Conservation (phyloP, 2,888 invertebrate species). For the Villa cingulata region DNA sequence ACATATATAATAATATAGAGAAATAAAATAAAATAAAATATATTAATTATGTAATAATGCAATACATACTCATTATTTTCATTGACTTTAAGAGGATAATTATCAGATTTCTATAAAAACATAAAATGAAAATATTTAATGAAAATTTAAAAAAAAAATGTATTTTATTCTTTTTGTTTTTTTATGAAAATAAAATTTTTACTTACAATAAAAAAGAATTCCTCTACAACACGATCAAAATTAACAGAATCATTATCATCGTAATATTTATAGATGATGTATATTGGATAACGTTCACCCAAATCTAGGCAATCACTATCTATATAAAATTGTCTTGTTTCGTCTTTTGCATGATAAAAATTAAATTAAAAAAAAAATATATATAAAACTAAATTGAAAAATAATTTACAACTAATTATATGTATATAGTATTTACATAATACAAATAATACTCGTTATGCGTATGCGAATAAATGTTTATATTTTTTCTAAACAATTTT, state of each 20-base stretch:
- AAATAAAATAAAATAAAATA: too few relatives aligned
- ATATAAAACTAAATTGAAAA: too few relatives aligned
- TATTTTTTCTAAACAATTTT: too few relatives aligned
- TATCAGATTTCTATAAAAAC: not conserved
- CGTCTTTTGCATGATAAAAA: not conserved
- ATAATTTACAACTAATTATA: too few relatives aligned
- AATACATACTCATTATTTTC: too few relatives aligned
- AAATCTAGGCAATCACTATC: not conserved
- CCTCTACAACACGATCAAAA: not conserved
- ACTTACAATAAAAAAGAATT: not conserved
- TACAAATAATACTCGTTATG: too few relatives aligned
- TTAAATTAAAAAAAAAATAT: not conserved
- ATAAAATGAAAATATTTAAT: not conserved
- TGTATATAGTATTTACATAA: too few relatives aligned
- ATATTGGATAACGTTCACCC: not conserved
- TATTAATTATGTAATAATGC: too few relatives aligned
- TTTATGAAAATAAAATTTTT: not conserved
- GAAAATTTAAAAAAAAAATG: too few relatives aligned
- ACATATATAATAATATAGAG: too few relatives aligned
- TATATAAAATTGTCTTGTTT: not conserved
- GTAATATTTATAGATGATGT: not conserved
- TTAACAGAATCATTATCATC: not conserved
- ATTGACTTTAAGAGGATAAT: not conserved
- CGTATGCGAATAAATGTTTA: too few relatives aligned
- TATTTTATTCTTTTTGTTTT: too few relatives aligned